Conservation (phyloP, 1,140 invertebrate genomes). For the Arion vulgaris region DNA sequence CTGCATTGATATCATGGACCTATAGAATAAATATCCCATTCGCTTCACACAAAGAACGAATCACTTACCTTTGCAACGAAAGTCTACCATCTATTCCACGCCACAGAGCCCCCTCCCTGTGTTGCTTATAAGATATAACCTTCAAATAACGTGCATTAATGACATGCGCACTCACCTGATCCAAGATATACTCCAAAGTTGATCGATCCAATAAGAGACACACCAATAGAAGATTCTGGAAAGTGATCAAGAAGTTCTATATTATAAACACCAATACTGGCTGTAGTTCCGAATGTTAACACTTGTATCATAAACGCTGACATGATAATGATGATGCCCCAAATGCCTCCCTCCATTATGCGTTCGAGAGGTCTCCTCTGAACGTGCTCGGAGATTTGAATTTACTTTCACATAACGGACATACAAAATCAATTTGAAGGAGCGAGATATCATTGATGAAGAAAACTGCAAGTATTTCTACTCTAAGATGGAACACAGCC, state of each 20-base stretch:
- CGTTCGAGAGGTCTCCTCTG: neutral
- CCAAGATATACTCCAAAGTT: conserved; percentile 54
- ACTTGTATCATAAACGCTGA: conserved; percentile 60
- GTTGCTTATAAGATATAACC: no score
- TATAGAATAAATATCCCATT: no score
- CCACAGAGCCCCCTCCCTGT: no score
- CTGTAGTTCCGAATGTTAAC: conserved; percentile 49
- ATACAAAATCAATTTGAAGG: conserved; percentile 2
- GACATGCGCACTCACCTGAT: conserved; percentile 44
- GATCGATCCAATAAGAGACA: conserved; percentile 54
- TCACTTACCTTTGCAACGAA: no score
- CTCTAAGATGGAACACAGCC: neutral
- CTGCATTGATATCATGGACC: no score
- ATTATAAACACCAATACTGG: conserved; percentile 56
- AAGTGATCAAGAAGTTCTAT: conserved; percentile 53
- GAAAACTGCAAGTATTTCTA: neutral
- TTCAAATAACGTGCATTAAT: neutral
- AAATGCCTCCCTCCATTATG: conserved; percentile 46
- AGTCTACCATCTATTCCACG: no score
- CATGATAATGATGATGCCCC: conserved; percentile 49
- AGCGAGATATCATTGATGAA: neutral
- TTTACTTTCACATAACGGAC: neutral
- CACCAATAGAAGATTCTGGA: conserved; percentile 39
- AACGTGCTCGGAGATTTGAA: neutral
- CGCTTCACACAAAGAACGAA: no score